Evolutionary conservation across 2,113 vertebrate genomes (phyloP), one percentile per base, ranked within the genome.

Genomic region (Platysternon megacephalum): DNA sequence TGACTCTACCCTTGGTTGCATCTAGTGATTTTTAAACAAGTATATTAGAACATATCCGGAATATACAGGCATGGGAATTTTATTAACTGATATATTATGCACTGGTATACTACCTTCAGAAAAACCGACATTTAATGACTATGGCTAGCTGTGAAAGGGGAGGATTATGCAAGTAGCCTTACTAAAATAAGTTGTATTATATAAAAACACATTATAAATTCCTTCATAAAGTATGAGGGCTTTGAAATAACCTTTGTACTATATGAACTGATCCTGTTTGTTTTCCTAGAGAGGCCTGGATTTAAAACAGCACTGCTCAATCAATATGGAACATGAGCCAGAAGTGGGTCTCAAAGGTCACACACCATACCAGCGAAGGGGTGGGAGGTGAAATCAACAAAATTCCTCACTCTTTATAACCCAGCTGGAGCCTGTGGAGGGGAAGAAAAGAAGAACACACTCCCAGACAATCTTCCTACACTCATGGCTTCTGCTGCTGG

Each of bases 101-200:
- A 96, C 89, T 94, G 80, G 55, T 79, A 29, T 84, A 35, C 68
- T 91, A 51, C 12, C 90, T 94, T 91, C 79, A 86, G 90, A 93
- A 97, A 92, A 95, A 93, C 56, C 4, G 3, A 88, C 4, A 2
- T 95, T 95, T 80, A 56, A 29, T 90, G 85, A 53, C 76, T 94
- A 84, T 90, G 79, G 35, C 80, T 90, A 91, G 2, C 65, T 91
- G 46, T 82, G 78, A 94, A 97, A 89, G 88, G 93, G 86, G 91
- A 89, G 90, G 86, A 87, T 96, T 91, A 86, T 88, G 79, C 88
- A 86, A 94, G 93, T 65, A 93, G 82, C 91, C 80, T 95, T 93
- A 84, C 86, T 96, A 96, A 97, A 93, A 79, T 84, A 90, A 93
- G 55, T 86, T 93, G 56, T 78, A 65, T 95, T 93, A 91, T 94